Evolutionary conservation across 2,888 invertebrate genomes (phyloP), one percentile per base, ranked within the genome.

Genomic region (Cerastis leucographa): DNA sequence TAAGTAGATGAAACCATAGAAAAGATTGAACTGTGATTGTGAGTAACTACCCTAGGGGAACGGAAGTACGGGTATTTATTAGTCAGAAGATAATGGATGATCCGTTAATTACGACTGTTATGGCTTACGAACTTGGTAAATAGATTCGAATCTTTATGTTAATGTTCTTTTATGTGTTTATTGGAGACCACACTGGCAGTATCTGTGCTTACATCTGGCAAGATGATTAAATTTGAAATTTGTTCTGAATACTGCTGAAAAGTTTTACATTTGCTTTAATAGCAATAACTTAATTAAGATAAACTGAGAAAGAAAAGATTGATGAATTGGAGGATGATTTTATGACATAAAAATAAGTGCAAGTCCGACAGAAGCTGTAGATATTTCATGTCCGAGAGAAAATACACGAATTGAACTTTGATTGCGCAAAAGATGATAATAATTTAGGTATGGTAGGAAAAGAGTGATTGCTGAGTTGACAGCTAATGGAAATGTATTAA

Each of bases 141-240:
- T 62, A 85, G 82, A 83, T 81, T 72, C 54, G 19, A 81, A 83
- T 85, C 82, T 70, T 6, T 62, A 25, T 35, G 46, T 54, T 65
- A 65, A 81, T 85, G 5, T 49, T 56, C 69, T 66, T 81, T 46
- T 70, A 65, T 72, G 69, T 83, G 46, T 65, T 70, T 67, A 54
- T 80, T 19, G 6, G 56, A 64, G 85, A 83, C 85, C 83, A 83
- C 83, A 85, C 85, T 35, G 12, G 25, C 49, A 11, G 75, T 74
- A 59, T 67, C 9, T 19, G 6, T 1, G 5, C 2, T 51, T 19
- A 4, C 8, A 83, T 59, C 49, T 12, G 8, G 9, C 9, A 68
- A 54, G n/a, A 40, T 25, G 19, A 2, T n/a, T 51, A 1, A 25
- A 76, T 76, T 76, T 35, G n/a, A 42, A 12, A 49, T 51, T 29